A percentile compares a stretch with the other conserved stretches of the same genome.
These are phyloP conservation scores for Colletes latitarsis DNA, from an alignment of 1,140 invertebrate genomes.

Conservation along the genomic window DNA sequence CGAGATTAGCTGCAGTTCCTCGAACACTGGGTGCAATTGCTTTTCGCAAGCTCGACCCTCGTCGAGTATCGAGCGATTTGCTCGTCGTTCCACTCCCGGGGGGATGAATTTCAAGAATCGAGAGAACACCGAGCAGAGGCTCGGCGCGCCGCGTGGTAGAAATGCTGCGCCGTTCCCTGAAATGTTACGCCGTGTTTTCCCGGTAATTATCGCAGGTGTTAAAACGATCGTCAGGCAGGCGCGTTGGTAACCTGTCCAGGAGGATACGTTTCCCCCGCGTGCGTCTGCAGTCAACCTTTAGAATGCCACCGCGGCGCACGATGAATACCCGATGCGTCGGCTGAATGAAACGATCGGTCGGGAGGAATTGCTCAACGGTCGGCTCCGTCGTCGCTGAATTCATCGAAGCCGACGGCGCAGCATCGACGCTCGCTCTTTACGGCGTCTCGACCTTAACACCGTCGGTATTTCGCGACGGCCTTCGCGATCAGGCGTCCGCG, in stretches of 20 bases:
- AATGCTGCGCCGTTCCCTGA: slow-evolving; percentile 11
- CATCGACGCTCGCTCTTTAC: neutral
- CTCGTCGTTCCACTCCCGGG: no score
- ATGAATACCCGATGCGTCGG: slow-evolving; percentile 11
- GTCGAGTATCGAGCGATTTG: no score
- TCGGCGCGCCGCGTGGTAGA: no score
- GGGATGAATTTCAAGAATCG: no score
- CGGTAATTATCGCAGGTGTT: slow-evolving; percentile 48
- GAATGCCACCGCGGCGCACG: slow-evolving; percentile 26
- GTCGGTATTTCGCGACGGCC: slow-evolving; percentile 47
- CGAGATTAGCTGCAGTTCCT: no score
- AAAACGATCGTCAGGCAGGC: slow-evolving; percentile 37
- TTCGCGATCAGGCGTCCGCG: slow-evolving; percentile 5
- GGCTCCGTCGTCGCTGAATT: slow-evolving; percentile 8
- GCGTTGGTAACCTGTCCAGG: slow-evolving; percentile 26
- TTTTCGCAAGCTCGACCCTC: no score
- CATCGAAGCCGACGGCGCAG: neutral
- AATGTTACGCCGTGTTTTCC: slow-evolving; percentile 35
- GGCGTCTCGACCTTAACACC: slow-evolving; percentile 33
- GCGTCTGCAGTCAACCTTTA: slow-evolving; percentile 44
- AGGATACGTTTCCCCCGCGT: slow-evolving; percentile 32
- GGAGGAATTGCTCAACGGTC: slow-evolving; percentile 19
- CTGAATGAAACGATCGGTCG: slow-evolving; percentile 36
- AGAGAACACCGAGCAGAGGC: no score
- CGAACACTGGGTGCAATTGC: no score